These are phyloP conservation scores for Zapus hudsonius DNA, from an alignment of 2,113 vertebrate species.

Conservation along the genomic window DNA sequence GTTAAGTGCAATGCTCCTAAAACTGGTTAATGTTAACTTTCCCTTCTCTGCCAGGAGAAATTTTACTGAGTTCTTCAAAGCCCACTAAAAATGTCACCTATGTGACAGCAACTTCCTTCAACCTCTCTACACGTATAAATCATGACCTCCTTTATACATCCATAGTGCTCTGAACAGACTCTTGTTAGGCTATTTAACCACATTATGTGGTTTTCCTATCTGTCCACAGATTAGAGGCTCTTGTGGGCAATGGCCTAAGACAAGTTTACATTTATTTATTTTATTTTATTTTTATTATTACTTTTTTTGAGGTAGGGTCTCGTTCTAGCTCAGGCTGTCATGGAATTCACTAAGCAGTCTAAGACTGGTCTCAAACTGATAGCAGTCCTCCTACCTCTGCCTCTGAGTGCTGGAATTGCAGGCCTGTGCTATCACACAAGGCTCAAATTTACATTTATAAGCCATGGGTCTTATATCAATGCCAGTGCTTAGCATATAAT, in stretches of 20 bases:
- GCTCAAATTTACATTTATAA: conserved; percentile 39
- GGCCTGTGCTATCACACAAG: too few relatives aligned
- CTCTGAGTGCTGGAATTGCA: too few relatives aligned
- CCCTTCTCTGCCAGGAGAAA: conserved; percentile 30
- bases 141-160: background rate
- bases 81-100: conserved; percentile 44
- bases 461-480: conserved; percentile 1
- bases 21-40: conserved; percentile 32
- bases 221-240: conserved; percentile 14
- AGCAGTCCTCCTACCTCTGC: too few relatives aligned
- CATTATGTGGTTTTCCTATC: background rate
- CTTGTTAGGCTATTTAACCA: background rate
- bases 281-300: too few relatives aligned
- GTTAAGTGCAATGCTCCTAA: background rate
- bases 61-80: conserved; percentile 47
- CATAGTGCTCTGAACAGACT: conserved; percentile 2
- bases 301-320: too few relatives aligned
- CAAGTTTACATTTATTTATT: too few relatives aligned
- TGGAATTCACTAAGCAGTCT: too few relatives aligned
- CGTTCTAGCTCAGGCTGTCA: too few relatives aligned
- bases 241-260: too few relatives aligned
- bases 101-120: conserved; percentile 32
- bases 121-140: background rate
- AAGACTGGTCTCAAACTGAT: too few relatives aligned
- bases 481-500: background rate